A percentile compares a stretch with the other conserved stretches of the same genome.
Evolutionary conservation across 2,797 vertebrate species (phyloP).

Genomic region (Arctocebus calabarensis): DNA sequence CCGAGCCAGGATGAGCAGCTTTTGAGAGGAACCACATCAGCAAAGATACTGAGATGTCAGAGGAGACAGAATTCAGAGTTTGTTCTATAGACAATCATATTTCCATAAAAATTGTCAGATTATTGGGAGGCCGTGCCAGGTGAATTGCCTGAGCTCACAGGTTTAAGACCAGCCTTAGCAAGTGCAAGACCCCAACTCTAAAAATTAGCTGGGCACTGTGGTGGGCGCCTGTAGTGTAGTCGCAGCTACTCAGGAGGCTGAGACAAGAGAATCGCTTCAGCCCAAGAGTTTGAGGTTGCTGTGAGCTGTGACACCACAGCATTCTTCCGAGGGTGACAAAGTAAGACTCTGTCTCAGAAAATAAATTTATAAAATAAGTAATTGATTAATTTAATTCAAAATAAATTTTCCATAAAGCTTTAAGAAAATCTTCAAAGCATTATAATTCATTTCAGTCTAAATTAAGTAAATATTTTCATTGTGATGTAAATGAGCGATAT

Average conservation of each 20-base stretch:
- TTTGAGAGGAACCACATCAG: background rate
- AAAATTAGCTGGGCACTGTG: too few relatives aligned
- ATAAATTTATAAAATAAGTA: too few relatives aligned
- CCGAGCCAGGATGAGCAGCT: background rate
- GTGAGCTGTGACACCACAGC: too few relatives aligned
- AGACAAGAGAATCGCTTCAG: too few relatives aligned
- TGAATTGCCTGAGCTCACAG: too few relatives aligned
- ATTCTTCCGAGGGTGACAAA: too few relatives aligned
- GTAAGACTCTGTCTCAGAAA: too few relatives aligned
- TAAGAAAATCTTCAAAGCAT: background rate
- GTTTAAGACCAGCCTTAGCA: too few relatives aligned
- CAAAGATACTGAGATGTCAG: background rate
- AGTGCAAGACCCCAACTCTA: too few relatives aligned
- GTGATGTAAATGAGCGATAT: background rate
- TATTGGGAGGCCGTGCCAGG: background rate
- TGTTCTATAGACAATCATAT: background rate
- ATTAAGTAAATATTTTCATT: conserved; percentile 26
- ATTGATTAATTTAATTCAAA: background rate
- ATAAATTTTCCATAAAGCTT: background rate
- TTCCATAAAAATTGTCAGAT: background rate
- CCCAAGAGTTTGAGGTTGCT: too few relatives aligned
- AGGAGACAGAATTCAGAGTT: background rate
- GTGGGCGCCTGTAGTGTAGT: too few relatives aligned
- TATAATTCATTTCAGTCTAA: background rate
- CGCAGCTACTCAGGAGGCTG: too few relatives aligned